A percentile compares a stretch with the other conserved stretches of the same genome.
phyloP scores from a whole-genome alignment of 53 echinoderm and acorn worm genomes.

The Mesocentrotus franciscanus region DNA sequence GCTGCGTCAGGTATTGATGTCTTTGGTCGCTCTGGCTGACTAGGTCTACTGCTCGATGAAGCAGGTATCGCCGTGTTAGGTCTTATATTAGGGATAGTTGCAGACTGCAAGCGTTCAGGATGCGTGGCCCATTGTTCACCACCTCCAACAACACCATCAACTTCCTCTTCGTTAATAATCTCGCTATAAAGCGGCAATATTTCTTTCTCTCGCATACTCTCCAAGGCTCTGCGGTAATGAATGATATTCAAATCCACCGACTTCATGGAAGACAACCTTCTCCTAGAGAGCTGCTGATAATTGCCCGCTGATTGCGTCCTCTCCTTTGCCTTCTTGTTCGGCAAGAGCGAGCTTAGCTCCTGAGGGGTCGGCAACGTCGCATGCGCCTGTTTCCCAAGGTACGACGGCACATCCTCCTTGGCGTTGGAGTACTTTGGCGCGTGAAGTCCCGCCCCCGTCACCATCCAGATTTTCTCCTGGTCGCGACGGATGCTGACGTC shows the following conservation, averaged over 20 bases:
- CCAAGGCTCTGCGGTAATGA: constrained; percentile 77
- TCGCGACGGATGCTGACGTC: constrained; percentile 81
- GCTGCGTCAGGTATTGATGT: constrained; percentile 31
- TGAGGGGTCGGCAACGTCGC: constrained; percentile 87
- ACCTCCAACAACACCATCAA: not conserved
- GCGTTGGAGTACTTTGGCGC: constrained; percentile 70
- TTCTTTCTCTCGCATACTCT: not conserved
- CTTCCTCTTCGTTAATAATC: not conserved
- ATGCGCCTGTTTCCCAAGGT: constrained; percentile 74
- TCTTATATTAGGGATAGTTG: not conserved
- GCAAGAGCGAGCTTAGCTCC: constrained; percentile 83
- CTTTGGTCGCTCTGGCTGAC: constrained; percentile 33
- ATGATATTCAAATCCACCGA: constrained; percentile 77
- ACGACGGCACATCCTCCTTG: constrained; percentile 71
- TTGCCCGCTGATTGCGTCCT: constrained; percentile 57
- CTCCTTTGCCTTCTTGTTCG: constrained; percentile 74
- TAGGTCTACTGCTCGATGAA: not conserved
- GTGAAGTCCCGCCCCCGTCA: constrained; percentile 67
- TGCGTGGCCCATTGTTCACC: not conserved
- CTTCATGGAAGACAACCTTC: constrained; percentile 76
- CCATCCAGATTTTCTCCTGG: constrained; percentile 93
- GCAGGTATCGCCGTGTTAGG: not conserved
- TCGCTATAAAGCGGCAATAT: constrained; percentile 29
- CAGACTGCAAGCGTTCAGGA: not conserved
- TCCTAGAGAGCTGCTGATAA: constrained; percentile 77